Conservation (phyloP, 2,888 invertebrate species). For the Dusona sp. region DNA sequence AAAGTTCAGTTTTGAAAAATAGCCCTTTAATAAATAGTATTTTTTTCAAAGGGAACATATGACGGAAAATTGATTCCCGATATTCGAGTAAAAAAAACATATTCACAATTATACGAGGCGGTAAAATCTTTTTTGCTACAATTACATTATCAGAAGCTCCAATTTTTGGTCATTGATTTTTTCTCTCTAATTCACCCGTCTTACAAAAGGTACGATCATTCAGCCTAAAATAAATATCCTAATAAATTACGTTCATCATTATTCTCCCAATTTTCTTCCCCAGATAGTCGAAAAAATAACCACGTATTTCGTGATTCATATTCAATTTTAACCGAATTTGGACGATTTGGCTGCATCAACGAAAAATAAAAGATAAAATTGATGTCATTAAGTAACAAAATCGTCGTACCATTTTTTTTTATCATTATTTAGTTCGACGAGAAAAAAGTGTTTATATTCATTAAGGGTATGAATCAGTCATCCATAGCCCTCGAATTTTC, state of each 20-base stretch:
- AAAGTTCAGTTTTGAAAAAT: not conserved
- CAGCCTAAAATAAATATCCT: not conserved
- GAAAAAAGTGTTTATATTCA: no score
- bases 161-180: slow-evolving; percentile 78
- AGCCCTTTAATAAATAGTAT: not conserved
- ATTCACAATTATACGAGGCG: slow-evolving; percentile 58
- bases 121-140: slow-evolving; percentile 77
- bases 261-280: slow-evolving; percentile 15
- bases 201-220: slow-evolving; percentile 74
- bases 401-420: not conserved
- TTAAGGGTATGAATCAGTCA: no score
- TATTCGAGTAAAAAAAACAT: slow-evolving; percentile 56
- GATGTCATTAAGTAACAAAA: not conserved
- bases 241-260: not conserved
- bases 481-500: no score
- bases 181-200: slow-evolving; percentile 77
- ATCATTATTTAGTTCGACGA: no score
- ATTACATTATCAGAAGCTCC: slow-evolving; percentile 74
- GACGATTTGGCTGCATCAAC: slow-evolving; percentile 9
- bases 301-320: slow-evolving; percentile 75
- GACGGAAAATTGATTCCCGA: slow-evolving; percentile 65
- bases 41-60: slow-evolving; percentile 36
- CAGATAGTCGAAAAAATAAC: slow-evolving; percentile 72
- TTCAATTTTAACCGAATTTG: slow-evolving; percentile 73
- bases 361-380: not conserved